Conservation (phyloP, 2,113 vertebrate species). For the Argyrosomus japonicus region DNA sequence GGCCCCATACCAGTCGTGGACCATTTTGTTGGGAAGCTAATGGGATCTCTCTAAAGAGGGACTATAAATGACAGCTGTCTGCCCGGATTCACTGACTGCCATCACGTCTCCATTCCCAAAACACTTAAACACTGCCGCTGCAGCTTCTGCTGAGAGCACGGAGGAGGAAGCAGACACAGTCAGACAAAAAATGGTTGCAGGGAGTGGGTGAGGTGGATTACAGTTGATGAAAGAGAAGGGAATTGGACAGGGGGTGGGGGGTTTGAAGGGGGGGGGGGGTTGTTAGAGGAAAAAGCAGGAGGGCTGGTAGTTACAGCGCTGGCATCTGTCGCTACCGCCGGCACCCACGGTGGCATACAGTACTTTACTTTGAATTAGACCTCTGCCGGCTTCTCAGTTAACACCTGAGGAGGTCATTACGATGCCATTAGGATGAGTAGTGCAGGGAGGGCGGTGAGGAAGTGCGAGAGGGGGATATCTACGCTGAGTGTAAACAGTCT, state of each 20-base stretch:
- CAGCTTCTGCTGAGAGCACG: slow-evolving; percentile 48
- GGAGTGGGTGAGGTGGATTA: slow-evolving; percentile 65
- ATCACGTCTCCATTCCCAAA: slow-evolving; percentile 68
- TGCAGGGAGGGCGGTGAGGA: slow-evolving; percentile 38
- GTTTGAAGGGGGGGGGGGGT: not conserved
- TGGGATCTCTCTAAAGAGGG: slow-evolving; percentile 68
- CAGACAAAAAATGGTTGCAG: slow-evolving; percentile 58
- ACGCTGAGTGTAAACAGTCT: slow-evolving; percentile 73
- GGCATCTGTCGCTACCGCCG: slow-evolving; percentile 69
- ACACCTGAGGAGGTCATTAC: slow-evolving; percentile 83
- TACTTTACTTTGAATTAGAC: slow-evolving; percentile 76
- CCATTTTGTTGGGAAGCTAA: slow-evolving; percentile 71
- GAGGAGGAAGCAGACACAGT: slow-evolving; percentile 50
- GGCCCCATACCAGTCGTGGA: slow-evolving; percentile 52
- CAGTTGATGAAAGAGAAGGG: slow-evolving; percentile 70
- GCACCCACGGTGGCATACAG: slow-evolving; percentile 63
- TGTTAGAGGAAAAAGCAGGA: slow-evolving; percentile 49
- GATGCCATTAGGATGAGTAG: slow-evolving; percentile 66
- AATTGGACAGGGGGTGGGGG: slow-evolving; percentile 47
- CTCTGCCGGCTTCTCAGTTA: slow-evolving; percentile 70
- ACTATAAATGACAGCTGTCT: slow-evolving; percentile 80
- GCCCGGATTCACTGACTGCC: slow-evolving; percentile 69
- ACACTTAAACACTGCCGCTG: slow-evolving; percentile 56
- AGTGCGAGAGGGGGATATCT: slow-evolving; percentile 53
- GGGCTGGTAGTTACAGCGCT: slow-evolving; percentile 54